Conservation (phyloP, 2,113 vertebrate species). For the Thomomys bottae region DNA sequence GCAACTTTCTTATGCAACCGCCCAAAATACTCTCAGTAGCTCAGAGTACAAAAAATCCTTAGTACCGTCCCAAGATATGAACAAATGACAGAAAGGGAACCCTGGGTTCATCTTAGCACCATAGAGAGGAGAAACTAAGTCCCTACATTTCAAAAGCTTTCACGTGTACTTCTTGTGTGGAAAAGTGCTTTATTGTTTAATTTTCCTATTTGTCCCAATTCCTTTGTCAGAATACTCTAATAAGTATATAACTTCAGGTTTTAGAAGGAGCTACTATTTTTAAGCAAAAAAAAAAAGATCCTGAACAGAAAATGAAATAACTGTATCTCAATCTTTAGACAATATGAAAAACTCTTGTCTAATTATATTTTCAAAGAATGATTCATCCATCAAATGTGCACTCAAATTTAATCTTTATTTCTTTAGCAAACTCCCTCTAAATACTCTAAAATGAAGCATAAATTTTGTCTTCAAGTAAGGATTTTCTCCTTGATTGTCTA, state of each 20-base stretch:
- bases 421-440: not conserved
- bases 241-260: not conserved
- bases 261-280: conserved; percentile 14
- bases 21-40: not conserved
- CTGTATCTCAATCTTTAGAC: not conserved
- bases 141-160: conserved; percentile 11
- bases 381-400: not conserved
- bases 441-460: not conserved
- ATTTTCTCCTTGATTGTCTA: not conserved
- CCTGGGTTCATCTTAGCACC: not conserved
- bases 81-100: not conserved
- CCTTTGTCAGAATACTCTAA: not conserved
- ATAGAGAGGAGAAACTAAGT: not conserved
- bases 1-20: not conserved
- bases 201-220: conserved; percentile 1
- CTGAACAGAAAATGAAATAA: conserved; percentile 18
- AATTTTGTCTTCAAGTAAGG: not conserved
- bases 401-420: conserved; percentile 18
- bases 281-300: not conserved
- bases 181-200: not conserved
- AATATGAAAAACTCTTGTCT: not conserved
- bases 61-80: not conserved
- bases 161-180: conserved; percentile 18
- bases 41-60: not conserved
- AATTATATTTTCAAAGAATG: conserved; percentile 26